A percentile compares a stretch with the other conserved stretches of the same genome.
Conservation (phyloP, 2,888 invertebrate species). For the Seira sanloemensis region DNA sequence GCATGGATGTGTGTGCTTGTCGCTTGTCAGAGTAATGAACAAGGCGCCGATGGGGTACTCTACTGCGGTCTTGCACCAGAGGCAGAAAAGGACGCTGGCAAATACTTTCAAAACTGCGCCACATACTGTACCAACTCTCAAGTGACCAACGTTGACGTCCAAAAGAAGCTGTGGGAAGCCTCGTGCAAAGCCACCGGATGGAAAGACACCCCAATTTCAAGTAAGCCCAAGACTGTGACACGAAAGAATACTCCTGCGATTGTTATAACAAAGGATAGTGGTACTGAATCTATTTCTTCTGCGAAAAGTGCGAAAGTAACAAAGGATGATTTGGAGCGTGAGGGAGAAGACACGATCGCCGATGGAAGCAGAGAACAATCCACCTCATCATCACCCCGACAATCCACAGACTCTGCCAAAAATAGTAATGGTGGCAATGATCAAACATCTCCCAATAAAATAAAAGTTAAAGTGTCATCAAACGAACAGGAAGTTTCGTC, state of each 20-base stretch:
- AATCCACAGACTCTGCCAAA: neutral
- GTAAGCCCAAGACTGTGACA: slow-evolving; percentile 13
- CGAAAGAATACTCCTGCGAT: slow-evolving; percentile 52
- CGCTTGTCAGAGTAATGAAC: slow-evolving; percentile 84
- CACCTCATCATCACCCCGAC: too few species aligned
- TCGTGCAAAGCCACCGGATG: slow-evolving; percentile 77
- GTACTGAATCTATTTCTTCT: slow-evolving; percentile 52
- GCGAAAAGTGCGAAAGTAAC: slow-evolving; percentile 26
- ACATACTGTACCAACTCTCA: slow-evolving; percentile 75
- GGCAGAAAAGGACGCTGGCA: slow-evolving; percentile 86
- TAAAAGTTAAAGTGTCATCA: slow-evolving; percentile 20
- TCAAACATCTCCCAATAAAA: slow-evolving; percentile 29
- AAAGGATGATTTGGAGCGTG: slow-evolving; percentile 48
- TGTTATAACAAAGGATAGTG: slow-evolving; percentile 53
- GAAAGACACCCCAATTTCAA: slow-evolving; percentile 34
- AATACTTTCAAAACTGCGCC: slow-evolving; percentile 86
- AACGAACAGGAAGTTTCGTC: neutral
- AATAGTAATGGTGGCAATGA: neutral
- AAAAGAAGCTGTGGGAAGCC: slow-evolving; percentile 83
- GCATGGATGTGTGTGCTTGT: too few species aligned
- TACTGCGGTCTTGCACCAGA: slow-evolving; percentile 85
- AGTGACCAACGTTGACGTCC: slow-evolving; percentile 80
- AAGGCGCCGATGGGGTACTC: slow-evolving; percentile 87
- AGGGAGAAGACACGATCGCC: slow-evolving; percentile 13
- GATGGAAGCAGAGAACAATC: neutral